A percentile compares a stretch with the other conserved stretches of the same genome.
phyloP scores from a whole-genome alignment of 2,797 vertebrate genomes.

The Coreius guichenoti region DNA sequence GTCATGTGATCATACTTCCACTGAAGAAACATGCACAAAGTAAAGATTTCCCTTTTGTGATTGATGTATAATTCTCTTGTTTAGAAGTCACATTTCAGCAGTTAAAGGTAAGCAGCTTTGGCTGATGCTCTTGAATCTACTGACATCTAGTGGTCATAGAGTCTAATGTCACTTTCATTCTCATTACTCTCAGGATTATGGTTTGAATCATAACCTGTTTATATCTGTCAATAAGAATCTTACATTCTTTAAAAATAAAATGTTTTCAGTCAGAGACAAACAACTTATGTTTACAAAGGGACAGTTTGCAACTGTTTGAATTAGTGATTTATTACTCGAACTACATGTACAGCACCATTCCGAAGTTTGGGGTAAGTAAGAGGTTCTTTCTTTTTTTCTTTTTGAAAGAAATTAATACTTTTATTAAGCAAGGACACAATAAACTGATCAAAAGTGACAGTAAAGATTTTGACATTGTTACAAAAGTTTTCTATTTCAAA shows the following conservation, averaged over 20 bases:
- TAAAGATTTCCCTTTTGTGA: neutral
- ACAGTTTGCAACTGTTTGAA: neutral
- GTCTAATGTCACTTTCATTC: neutral
- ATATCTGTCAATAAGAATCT: neutral
- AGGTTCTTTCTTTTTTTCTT: neutral
- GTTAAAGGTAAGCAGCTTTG: neutral
- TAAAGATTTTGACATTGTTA: too few relatives aligned
- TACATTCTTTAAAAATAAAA: neutral
- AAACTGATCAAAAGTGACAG: too few relatives aligned
- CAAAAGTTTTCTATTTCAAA: too few relatives aligned
- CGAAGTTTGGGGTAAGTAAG: neutral
- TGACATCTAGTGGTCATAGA: slow-evolving; percentile 57
- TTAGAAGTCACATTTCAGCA: neutral
- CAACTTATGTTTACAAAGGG: neutral
- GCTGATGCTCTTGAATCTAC: slow-evolving; percentile 25
- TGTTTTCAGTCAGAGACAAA: neutral
- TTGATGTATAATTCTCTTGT: neutral
- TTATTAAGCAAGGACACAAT: too few relatives aligned
- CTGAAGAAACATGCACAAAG: slow-evolving; percentile 69
- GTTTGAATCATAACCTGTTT: neutral
- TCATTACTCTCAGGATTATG: neutral
- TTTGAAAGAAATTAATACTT: neutral
- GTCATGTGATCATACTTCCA: slow-evolving; percentile 92
- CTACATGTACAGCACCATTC: neutral
- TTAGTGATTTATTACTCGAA: neutral